Percentiles rank a stretch among this genome's conserved stretches.
phyloP scores from a whole-genome alignment of 1,140 invertebrate species.

The Phocides pigmalion region DNA sequence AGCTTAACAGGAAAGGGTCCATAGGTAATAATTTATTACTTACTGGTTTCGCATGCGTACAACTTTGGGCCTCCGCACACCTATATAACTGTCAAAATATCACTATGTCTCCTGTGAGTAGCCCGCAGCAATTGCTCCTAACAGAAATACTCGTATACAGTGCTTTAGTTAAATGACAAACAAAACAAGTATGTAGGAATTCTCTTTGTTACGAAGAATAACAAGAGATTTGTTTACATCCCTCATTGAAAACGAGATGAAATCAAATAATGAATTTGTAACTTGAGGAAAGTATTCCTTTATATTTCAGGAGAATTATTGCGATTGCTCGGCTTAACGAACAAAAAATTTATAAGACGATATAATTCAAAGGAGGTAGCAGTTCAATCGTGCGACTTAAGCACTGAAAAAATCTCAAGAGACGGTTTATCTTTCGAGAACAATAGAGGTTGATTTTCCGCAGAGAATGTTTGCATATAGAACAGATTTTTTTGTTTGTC shows the following conservation, averaged over 20 bases:
- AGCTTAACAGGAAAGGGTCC: slow-evolving; percentile 61
- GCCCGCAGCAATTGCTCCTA: slow-evolving; percentile 8
- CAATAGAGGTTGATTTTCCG: slow-evolving; percentile 29
- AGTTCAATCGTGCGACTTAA: slow-evolving; percentile 11
- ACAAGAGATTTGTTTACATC: slow-evolving; percentile 28
- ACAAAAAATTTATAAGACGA: slow-evolving; percentile 3
- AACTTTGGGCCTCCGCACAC: slow-evolving; percentile 11
- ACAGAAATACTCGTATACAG: not conserved
- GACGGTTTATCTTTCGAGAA: slow-evolving; percentile 27
- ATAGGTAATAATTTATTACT: slow-evolving; percentile 66
- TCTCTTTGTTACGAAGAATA: slow-evolving; percentile 16
- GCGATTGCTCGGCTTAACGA: slow-evolving; percentile 10
- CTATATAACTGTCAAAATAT: slow-evolving; percentile 26
- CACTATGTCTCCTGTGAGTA: slow-evolving; percentile 7
- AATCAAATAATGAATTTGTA: slow-evolving; percentile 35
- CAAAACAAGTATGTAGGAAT: not conserved
- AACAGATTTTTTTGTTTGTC: too few species aligned
- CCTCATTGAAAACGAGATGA: slow-evolving; percentile 17
- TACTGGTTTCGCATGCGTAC: slow-evolving; percentile 38
- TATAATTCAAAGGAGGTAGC: slow-evolving; percentile 18
- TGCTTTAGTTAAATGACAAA: slow-evolving; percentile 8
- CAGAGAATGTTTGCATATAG: slow-evolving; percentile 27
- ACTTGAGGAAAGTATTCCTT: slow-evolving; percentile 7
- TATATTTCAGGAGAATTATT: slow-evolving; percentile 4
- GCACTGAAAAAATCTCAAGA: slow-evolving; percentile 20